Percentiles rank a stretch among this genome's conserved stretches.
phyloP scores from a whole-genome alignment of 2,797 vertebrate genomes.

The Crenuchus spilurus region DNA sequence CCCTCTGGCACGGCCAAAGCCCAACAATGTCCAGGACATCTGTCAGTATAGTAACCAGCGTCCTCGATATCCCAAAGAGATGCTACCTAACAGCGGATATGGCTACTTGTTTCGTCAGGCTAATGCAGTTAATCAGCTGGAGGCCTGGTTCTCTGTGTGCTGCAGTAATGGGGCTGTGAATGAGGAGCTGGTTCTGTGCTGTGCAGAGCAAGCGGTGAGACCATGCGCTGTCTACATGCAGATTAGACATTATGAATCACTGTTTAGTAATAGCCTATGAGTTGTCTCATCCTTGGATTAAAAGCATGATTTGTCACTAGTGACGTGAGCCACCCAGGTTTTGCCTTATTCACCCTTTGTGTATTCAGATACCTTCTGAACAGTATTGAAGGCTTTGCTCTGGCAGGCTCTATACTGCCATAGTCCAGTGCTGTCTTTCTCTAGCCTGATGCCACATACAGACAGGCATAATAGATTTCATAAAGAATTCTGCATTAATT shows the following conservation, averaged over 20 bases:
- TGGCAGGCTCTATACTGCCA: too few relatives aligned
- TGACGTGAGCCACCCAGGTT: not conserved
- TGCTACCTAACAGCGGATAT: slow-evolving; percentile 62
- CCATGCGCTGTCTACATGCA: not conserved
- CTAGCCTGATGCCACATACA: too few relatives aligned
- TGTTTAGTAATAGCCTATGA: not conserved
- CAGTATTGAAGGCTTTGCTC: too few relatives aligned
- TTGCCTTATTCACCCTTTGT: not conserved
- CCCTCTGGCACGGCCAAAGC: slow-evolving; percentile 67
- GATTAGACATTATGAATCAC: slow-evolving; percentile 2
- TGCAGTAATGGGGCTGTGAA: slow-evolving; percentile 63
- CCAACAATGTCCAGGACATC: slow-evolving; percentile 68
- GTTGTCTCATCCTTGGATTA: not conserved
- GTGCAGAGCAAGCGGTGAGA: slow-evolving; percentile 74
- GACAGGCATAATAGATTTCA: too few relatives aligned
- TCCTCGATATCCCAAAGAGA: slow-evolving; percentile 64
- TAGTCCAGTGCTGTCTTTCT: too few relatives aligned
- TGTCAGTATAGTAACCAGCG: slow-evolving; percentile 67
- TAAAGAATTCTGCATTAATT: too few relatives aligned
- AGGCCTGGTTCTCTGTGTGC: slow-evolving; percentile 72
- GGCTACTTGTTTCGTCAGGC: slow-evolving; percentile 51
- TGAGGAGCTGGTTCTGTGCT: slow-evolving; percentile 67
- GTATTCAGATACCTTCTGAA: too few relatives aligned
- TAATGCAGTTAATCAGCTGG: slow-evolving; percentile 67
- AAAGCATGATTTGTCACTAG: not conserved